A percentile compares a stretch with the other conserved stretches of the same genome.
Conservation (phyloP, 2,113 vertebrate species). For the Lasiurus borealis region DNA sequence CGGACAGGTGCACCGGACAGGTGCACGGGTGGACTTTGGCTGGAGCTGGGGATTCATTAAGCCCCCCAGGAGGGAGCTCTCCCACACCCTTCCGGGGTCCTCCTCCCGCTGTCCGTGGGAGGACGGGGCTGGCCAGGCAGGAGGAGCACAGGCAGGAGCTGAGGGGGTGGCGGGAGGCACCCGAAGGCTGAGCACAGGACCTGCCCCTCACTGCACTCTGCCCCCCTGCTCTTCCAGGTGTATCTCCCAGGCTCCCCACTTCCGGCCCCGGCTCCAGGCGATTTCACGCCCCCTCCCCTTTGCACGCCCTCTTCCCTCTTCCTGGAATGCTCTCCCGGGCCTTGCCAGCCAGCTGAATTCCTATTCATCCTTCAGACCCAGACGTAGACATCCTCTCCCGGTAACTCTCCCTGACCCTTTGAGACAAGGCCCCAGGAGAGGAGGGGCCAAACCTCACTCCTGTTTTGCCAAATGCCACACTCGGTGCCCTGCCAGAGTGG, state of each 20-base stretch:
- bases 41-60: not conserved
- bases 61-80: not conserved
- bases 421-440: not conserved
- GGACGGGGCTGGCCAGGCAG: not conserved
- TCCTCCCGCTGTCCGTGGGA: not conserved
- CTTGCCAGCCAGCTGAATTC: not conserved
- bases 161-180: not conserved
- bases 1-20: slow-evolving; percentile 39
- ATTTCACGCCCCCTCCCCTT: not conserved
- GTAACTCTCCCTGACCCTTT: not conserved
- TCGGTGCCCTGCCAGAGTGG: not conserved
- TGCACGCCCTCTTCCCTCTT: not conserved
- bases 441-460: not conserved
- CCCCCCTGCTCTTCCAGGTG: not conserved
- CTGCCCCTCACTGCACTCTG: too few species aligned
- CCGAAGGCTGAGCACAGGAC: not conserved
- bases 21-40: slow-evolving; percentile 68
- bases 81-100: not conserved
- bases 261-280: not conserved
- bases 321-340: not conserved
- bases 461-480: not conserved
- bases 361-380: not conserved
- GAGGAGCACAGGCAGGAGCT: not conserved
- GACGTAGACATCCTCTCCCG: not conserved
- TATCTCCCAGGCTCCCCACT: not conserved